Percentiles rank a stretch among this genome's conserved stretches.
These are phyloP conservation scores for Cyclargus thomasi DNA, from an alignment of 1,140 invertebrate species.

Conservation along the genomic window DNA sequence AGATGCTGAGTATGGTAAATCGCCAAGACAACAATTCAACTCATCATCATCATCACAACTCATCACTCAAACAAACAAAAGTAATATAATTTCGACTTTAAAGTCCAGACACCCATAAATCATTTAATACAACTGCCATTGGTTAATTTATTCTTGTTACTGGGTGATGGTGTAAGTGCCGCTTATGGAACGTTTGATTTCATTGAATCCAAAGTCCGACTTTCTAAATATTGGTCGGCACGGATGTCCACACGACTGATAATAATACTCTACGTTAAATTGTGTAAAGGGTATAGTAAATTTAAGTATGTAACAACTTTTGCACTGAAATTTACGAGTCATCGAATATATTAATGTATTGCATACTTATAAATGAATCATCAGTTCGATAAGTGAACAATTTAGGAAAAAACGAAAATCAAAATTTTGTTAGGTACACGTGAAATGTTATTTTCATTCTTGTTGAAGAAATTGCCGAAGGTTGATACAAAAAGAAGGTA, in stretches of 20 bases:
- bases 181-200: conserved; percentile 1
- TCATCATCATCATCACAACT: no score
- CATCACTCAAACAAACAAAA: neutral
- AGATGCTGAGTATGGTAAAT: neutral
- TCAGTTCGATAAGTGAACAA: neutral
- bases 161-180: neutral
- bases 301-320: no score
- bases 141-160: neutral
- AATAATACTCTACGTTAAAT: neutral
- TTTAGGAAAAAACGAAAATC: neutral
- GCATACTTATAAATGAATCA: neutral
- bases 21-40: neutral
- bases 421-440: neutral
- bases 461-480: no score
- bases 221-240: conserved; percentile 7
- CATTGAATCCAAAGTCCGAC: conserved; percentile 7
- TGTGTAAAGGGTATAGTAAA: neutral
- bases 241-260: neutral
- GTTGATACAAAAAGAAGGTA: neutral
- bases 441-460: no score
- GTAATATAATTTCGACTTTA: neutral
- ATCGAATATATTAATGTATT: neutral
- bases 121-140: neutral
- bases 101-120: neutral
- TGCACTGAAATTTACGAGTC: neutral